Conservation (phyloP, 2,888 invertebrate genomes). For the Hypomecis atomaria region DNA sequence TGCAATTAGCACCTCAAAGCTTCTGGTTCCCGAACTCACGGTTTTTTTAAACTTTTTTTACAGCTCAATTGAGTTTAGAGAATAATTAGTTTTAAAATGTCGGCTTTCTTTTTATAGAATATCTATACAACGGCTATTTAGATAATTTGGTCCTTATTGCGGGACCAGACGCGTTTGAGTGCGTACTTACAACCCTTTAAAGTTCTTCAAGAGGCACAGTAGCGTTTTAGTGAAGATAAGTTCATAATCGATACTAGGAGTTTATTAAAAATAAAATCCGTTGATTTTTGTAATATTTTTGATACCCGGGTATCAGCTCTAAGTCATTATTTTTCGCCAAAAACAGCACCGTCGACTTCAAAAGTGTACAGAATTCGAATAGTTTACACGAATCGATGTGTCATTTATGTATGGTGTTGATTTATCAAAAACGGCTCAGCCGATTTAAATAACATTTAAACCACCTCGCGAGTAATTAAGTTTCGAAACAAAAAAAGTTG, state of each 20-base stretch:
- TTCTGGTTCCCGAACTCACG: constrained; percentile 63
- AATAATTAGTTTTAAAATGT: constrained; percentile 50
- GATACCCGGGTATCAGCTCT: too few species aligned
- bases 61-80: constrained; percentile 66
- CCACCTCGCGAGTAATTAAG: too few species aligned
- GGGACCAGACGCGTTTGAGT: constrained; percentile 52
- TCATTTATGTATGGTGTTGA: too few species aligned
- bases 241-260: constrained; percentile 61
- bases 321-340: too few species aligned
- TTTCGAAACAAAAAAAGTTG: too few species aligned
- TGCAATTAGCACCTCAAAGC: constrained; percentile 76
- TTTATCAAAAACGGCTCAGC: too few species aligned
- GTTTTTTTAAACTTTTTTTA: constrained; percentile 73
- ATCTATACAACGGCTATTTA: constrained; percentile 61
- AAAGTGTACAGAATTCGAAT: too few species aligned
- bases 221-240: constrained; percentile 59
- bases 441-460: too few species aligned
- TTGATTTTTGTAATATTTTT: not conserved
- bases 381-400: too few species aligned
- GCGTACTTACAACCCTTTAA: constrained; percentile 74
- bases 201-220: constrained; percentile 45
- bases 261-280: not conserved
- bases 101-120: constrained; percentile 47
- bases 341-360: too few species aligned
- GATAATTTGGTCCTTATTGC: constrained; percentile 57